Evolutionary conservation across 2,113 vertebrate genomes (phyloP), one percentile per base, ranked within the genome.

Genomic region (Petrocephalus zakoni): DNA sequence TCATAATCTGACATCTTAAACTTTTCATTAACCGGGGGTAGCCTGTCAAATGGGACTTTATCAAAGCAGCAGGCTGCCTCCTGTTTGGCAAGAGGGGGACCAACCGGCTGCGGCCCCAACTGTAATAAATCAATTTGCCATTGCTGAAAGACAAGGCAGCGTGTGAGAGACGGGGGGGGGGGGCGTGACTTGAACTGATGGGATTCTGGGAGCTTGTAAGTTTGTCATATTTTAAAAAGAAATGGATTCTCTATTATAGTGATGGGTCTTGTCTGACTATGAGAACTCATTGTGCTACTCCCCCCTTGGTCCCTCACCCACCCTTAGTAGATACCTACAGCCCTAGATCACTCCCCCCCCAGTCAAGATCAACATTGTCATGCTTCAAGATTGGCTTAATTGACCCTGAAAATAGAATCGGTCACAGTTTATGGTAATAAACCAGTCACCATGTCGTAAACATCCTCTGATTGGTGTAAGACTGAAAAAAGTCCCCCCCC

Each of bases 221-320:
- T 91, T 90, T 92, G 64, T 92, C 90, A 88, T 89, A 91, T 92
- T 89, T 85, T 92, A 92, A 88, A 92, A 93, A 91, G 85, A 72
- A 19, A 19, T 51, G 93, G 93, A 92, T 82, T 15, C 88, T 49
- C 81, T 89, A 58, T 87, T 90, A 85, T 49, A 85, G 58, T 15
- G 85, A 51, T 42, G 25, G 21, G n/a, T 86, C 22, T 68, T 0
- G 46, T 37, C 89, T 52, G 58, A 61, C 89, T 87, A 82, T 88
- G 88, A 91, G 81, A 90, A 87, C 47, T 86, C 82, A 37, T 37
- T 89, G 61, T 68, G 47, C 85, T 34, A 49, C 82, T 11, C 88
- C 34, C 5, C 53, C 78, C 42, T 42, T 42, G 42, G 3, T 53
- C 4, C 85, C n/a, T n/a, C 85, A 29, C 93, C 89, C 29, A 75